phyloP scores from a whole-genome alignment of 1,140 invertebrate genomes.

The Rhagoletis pomonella region DNA sequence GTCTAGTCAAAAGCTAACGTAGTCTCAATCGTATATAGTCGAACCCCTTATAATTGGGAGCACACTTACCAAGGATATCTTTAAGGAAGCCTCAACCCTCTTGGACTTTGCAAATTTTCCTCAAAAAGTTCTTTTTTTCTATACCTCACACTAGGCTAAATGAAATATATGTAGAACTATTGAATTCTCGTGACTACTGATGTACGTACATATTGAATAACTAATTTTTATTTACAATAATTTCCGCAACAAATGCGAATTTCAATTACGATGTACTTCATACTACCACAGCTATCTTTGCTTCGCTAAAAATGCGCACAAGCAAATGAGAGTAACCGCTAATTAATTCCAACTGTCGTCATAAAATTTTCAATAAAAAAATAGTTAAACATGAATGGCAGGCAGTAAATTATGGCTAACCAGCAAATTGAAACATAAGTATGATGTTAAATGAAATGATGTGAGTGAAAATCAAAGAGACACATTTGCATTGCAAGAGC shows the following conservation, averaged over 20 bases:
- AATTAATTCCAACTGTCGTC: conserved; percentile 11
- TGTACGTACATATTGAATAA: too few species aligned
- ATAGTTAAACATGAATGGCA: neutral
- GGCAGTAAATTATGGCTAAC: neutral
- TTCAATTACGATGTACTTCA: neutral
- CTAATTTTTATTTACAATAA: conserved; percentile 3
- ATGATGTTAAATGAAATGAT: neutral
- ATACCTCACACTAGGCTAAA: too few species aligned
- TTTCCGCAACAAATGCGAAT: neutral
- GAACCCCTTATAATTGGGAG: too few species aligned
- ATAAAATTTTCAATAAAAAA: neutral
- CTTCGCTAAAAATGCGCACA: neutral
- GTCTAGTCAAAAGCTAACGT: too few species aligned
- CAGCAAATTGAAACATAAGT: neutral
- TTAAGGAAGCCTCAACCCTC: too few species aligned
- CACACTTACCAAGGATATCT: too few species aligned
- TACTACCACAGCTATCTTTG: neutral
- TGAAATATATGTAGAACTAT: too few species aligned
- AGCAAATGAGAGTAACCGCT: conserved; percentile 19
- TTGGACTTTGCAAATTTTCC: too few species aligned
- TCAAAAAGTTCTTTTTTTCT: too few species aligned
- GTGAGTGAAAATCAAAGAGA: neutral
- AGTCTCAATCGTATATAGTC: too few species aligned
- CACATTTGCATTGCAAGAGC: too few species aligned
- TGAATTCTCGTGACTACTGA: too few species aligned